These are phyloP conservation scores for Lampropteryx suffumata DNA, from an alignment of 2,888 invertebrate species.

Conservation along the genomic window DNA sequence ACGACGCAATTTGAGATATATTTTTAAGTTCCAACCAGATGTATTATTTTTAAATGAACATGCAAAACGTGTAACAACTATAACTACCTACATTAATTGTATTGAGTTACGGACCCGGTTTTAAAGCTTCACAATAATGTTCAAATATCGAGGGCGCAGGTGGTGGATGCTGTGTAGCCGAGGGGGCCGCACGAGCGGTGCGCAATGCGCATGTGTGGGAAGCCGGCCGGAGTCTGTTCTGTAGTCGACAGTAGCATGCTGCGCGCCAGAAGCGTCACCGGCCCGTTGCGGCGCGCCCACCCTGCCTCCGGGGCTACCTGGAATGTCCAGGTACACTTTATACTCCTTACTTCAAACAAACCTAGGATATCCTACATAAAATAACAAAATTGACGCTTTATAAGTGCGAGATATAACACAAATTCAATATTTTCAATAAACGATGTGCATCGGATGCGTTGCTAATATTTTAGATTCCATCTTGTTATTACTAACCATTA, in stretches of 20 bases:
- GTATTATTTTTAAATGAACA: no score
- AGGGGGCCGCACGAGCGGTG: conserved; percentile 58
- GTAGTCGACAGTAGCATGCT: conserved; percentile 69
- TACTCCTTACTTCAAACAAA: not conserved
- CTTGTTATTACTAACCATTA: conserved; percentile 4
- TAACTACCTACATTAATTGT: conserved; percentile 18
- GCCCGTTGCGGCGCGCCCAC: conserved; percentile 87
- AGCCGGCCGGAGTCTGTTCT: conserved; percentile 34
- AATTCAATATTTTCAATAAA: conserved; percentile 6
- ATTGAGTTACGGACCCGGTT: conserved; percentile 22
- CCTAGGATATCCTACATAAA: not conserved
- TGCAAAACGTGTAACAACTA: not conserved
- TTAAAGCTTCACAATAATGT: conserved; percentile 43
- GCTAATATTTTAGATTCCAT: conserved; percentile 16
- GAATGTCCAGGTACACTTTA: conserved; percentile 87
- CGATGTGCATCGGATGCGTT: conserved; percentile 22
- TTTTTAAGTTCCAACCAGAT: no score
- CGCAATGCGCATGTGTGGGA: conserved; percentile 51
- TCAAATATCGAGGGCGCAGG: conserved; percentile 57
- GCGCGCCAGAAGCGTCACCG: conserved; percentile 80
- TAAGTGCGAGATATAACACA: not conserved
- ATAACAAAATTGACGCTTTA: not conserved
- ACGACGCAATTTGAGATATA: no score
- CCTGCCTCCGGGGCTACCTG: conserved; percentile 92
- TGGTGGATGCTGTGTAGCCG: conserved; percentile 43